Conservation (phyloP, 2,888 invertebrate genomes). For the Anorthoa munda region DNA sequence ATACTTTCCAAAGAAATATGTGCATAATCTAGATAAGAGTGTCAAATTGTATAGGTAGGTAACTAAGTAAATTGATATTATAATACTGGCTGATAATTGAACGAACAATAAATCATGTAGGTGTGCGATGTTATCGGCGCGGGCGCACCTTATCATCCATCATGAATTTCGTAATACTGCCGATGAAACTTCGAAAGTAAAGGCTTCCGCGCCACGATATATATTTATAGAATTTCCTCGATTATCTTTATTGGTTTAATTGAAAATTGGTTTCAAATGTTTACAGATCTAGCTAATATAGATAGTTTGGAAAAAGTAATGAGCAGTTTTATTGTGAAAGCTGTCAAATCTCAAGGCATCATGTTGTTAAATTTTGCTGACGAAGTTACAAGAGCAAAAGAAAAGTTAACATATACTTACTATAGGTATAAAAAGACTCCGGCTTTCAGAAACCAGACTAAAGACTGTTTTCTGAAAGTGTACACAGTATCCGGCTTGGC, state of each 20-base stretch:
- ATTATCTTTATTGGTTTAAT: neutral
- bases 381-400: neutral
- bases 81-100: constrained; percentile 58
- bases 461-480: too few relatives aligned
- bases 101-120: constrained; percentile 62
- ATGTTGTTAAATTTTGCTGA: neutral
- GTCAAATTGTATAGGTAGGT: constrained; percentile 61
- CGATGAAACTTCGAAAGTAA: constrained; percentile 69
- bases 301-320: neutral
- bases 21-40: constrained; percentile 63
- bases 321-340: neutral
- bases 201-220: constrained; percentile 33
- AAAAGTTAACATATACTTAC: too few relatives aligned
- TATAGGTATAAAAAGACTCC: too few relatives aligned
- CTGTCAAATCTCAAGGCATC: neutral
- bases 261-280: neutral
- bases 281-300: too few relatives aligned
- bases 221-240: constrained; percentile 2
- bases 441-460: neutral
- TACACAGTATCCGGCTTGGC: too few relatives aligned
- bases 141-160: constrained; percentile 74
- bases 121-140: constrained; percentile 72
- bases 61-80: constrained; percentile 60
- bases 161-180: constrained; percentile 68
- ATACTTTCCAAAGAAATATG: constrained; percentile 57